phyloP scores from a whole-genome alignment of 2,797 vertebrate genomes.

The Phrynocephalus forsythii region DNA sequence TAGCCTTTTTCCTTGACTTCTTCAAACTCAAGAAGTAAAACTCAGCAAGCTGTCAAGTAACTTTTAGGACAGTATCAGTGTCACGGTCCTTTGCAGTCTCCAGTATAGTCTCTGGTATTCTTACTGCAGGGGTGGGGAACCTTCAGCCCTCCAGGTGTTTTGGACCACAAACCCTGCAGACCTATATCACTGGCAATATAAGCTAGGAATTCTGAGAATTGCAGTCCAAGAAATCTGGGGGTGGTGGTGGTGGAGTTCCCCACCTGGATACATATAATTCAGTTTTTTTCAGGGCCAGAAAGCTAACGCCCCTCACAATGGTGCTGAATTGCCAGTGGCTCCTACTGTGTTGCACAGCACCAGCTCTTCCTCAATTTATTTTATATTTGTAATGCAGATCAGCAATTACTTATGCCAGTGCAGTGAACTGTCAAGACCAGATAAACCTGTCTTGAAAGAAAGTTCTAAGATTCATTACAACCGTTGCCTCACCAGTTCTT shows the following conservation, averaged over 20 bases:
- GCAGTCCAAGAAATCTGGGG: too few relatives aligned
- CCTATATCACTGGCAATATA: too few relatives aligned
- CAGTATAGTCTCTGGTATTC: background rate
- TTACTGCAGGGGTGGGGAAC: background rate
- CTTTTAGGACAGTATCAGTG: background rate
- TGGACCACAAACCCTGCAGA: too few relatives aligned
- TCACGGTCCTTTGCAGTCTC: background rate
- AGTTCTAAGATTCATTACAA: background rate
- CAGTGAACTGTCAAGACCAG: too few relatives aligned
- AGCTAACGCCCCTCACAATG: background rate
- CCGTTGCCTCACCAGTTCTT: background rate
- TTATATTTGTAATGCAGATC: background rate
- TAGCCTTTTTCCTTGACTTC: slow-evolving; percentile 20
- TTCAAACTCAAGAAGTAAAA: slow-evolving; percentile 37
- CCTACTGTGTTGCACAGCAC: background rate
- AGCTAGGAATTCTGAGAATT: too few relatives aligned
- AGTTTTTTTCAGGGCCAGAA: background rate
- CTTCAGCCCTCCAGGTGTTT: too few relatives aligned
- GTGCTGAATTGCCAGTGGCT: background rate
- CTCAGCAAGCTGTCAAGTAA: slow-evolving; percentile 13
- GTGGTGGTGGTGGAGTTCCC: too few relatives aligned
- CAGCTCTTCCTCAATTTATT: background rate
- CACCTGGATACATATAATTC: background rate
- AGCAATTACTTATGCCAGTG: too few relatives aligned
- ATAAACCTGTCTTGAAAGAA: background rate